Percentiles rank a stretch among this genome's conserved stretches.
Evolutionary conservation across 2,797 vertebrate genomes (phyloP).

Genomic region (Acropternis orthonyx): DNA sequence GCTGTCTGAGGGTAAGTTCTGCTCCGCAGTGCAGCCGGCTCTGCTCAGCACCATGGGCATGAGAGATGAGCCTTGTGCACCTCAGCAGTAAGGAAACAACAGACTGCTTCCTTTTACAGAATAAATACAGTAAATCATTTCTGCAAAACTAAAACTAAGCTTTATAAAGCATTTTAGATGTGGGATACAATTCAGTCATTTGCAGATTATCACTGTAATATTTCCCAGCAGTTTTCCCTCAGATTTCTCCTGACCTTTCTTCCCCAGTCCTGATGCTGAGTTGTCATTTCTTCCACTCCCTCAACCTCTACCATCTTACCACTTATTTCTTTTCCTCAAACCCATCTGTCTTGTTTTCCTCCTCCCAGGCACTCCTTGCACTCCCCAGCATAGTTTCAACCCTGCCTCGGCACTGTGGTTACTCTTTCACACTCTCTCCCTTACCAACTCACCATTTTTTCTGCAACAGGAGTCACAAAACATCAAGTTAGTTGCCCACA

Average conservation of each 20-base stretch:
- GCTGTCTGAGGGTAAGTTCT: background rate
- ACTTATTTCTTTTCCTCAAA: background rate
- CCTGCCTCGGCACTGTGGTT: background rate
- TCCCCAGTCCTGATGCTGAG: background rate
- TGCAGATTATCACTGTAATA: background rate
- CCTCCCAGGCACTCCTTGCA: background rate
- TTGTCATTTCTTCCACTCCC: background rate
- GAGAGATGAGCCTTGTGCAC: background rate
- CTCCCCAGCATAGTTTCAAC: background rate
- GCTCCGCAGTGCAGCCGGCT: fast-evolving
- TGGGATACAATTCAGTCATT: background rate
- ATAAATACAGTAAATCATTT: background rate
- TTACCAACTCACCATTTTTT: background rate
- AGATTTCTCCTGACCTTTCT: background rate
- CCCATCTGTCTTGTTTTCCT: background rate
- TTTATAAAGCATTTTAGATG: background rate
- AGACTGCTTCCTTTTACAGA: fast-evolving
- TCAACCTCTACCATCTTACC: background rate
- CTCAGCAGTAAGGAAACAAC: background rate
- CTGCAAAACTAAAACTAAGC: background rate
- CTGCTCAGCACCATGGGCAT: fast-evolving
- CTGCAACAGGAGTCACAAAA: background rate
- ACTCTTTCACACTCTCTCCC: background rate
- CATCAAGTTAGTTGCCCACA: background rate
- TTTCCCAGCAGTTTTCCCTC: background rate